Conservation (phyloP, 1,140 invertebrate species). For the Bombus superbus region DNA sequence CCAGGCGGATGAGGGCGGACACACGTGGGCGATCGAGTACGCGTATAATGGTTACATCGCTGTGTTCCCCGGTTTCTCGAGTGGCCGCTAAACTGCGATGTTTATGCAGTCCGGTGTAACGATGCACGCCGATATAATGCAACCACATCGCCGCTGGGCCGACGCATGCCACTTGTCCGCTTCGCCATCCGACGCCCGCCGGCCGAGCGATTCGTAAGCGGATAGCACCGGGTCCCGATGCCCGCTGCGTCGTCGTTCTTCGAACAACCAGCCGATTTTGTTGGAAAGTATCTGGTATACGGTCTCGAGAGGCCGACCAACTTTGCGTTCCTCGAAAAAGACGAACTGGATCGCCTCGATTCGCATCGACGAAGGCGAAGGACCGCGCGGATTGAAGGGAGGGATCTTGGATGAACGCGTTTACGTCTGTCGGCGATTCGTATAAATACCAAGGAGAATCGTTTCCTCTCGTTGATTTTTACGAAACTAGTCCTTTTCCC, state of each 20-base stretch:
- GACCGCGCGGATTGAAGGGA: background rate
- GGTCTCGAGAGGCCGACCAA: background rate
- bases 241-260: background rate
- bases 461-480: no score
- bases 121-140: constrained; percentile 75
- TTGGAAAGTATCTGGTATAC: constrained; percentile 28
- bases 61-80: constrained; percentile 41
- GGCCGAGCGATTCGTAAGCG: constrained; percentile 30
- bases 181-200: constrained; percentile 41
- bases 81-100: constrained; percentile 68
- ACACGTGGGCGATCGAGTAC: constrained; percentile 74
- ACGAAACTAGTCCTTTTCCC: no score
- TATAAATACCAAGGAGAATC: no score
- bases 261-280: constrained; percentile 31
- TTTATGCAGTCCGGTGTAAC: constrained; percentile 71
- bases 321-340: constrained; percentile 7
- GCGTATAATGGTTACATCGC: constrained; percentile 76
- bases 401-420: background rate
- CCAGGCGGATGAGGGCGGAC: constrained; percentile 75
- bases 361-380: background rate
- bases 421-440: no score
- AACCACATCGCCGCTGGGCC: constrained; percentile 70
- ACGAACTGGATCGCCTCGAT: constrained; percentile 1
- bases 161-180: constrained; percentile 58
- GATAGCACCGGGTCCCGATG: constrained; percentile 35